Base-by-base conservation (phyloP, 2,113 vertebrate species). In the Neoarius graeffei region DNA sequence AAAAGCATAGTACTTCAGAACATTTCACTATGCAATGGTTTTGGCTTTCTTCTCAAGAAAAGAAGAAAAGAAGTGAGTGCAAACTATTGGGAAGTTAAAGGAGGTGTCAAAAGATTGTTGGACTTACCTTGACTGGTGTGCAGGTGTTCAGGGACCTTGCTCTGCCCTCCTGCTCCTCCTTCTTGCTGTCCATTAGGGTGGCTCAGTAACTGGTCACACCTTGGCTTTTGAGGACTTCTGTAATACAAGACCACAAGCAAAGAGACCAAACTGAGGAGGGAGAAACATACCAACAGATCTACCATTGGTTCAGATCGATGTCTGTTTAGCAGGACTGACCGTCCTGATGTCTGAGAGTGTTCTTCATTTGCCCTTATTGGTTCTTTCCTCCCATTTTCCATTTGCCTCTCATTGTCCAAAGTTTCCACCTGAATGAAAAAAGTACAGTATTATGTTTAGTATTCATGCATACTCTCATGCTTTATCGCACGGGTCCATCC, bases 311-410 rank as follows among this genome's bases (percentile, higher is more conserved):
- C 1, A 7, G 56, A 20, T 52, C 1, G 27, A 48, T 11, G 48
- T 35, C 57, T 76, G 27, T 80, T 80, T 67, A 56, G 23, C 74
- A 79, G 30, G 4, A 85, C 77, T 73, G 64, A 88, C 90, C 94
- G 96, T 84, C 94, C 93, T 88, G 90, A 94, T 13, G 91, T 92
- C 87, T 91, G 93, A 92, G 93, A 89, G 89, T 90, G 90, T 92
- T 95, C 91, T 86, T 95, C 92, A 52, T 94, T 92, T 0, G 91
- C 93, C 94, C 90, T 93, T 93, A 92, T 92, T 91, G 89, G 90
- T 93, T 86, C 80, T 7, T 88, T 94, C 82, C 90, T 77, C 90
- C 91, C 89, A 10, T 92, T 94, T 79, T 92, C 92, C 86, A 86
- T 89, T 67, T 85, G 89, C 66, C 86, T 94, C 87, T 87, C 92